Evolutionary conservation across 2,888 invertebrate species (phyloP), one percentile per base, ranked within the genome.

Genomic region (Thereva nobilitata): DNA sequence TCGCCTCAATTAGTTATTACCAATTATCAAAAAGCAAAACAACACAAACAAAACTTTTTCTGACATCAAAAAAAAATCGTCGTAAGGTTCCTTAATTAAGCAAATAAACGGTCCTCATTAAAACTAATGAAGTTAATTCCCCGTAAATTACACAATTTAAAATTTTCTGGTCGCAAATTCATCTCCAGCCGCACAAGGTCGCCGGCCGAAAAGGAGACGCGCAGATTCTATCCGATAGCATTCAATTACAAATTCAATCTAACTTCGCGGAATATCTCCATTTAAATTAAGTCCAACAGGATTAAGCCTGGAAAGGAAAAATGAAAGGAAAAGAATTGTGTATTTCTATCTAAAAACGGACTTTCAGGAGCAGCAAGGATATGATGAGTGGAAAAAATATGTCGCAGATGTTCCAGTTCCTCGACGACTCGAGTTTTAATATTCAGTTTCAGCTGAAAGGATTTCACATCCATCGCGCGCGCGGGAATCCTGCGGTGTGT

Each of bases 161-260:
- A 23, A 23, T 23, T 23, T 23, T 23, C 23, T 23, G 23, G 23
- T 23, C 23, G 23, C 23, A 23, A 23, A 23, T 23, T 23, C 23
- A 23, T 23, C 23, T 23, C 23, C 1, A 23, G 23, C 23, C 23
- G 23, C 23, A 23, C 23, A 2, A 23, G 23, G 23, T 23, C 23
- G 23, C 23, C 23, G 23, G 23, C 23, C 23, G 23, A 23, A 23
- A 9, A 23, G 41, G 6, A 41, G 9, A 2, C 23, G 38, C 9
- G n/a, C 49, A 61, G 50, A 61, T 41, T 50, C 38, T 40, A 23
- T 61, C 40, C 40, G 40, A 41, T 61, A 50, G 41, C 41, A 6
- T 23, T 37, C 45, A 40, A 50, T 50, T 50, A 50, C 61, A 41
- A 35, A 61, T 50, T 61, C 50, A 50, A 61, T 61, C 50, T 40